Evolutionary conservation across 2,113 vertebrate species (phyloP).

Genomic region (Eublepharis macularius): DNA sequence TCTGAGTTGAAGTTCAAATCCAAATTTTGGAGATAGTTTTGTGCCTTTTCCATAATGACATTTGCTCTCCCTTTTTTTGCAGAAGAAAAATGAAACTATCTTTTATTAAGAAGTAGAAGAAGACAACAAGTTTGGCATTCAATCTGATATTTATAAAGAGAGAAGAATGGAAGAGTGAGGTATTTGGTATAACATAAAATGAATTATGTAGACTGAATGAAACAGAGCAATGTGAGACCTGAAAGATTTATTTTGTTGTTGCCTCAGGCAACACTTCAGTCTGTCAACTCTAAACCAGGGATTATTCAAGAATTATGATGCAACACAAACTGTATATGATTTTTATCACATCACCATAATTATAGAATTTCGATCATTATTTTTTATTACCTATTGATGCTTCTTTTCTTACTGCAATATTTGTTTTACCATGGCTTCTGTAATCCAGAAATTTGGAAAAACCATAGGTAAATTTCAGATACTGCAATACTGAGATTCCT

Average conservation of each 20-base stretch:
- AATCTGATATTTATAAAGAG: not conserved
- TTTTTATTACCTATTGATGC: not conserved
- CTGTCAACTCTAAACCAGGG: not conserved
- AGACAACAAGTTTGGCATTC: conserved; percentile 1
- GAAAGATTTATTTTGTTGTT: conserved; percentile 8
- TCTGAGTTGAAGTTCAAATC: not conserved
- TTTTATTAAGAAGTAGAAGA: not conserved
- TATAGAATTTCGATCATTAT: not conserved
- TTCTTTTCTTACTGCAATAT: not conserved
- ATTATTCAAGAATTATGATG: conserved; percentile 4
- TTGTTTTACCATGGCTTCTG: not conserved
- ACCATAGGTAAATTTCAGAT: not conserved
- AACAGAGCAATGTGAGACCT: not conserved
- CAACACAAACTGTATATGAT: not conserved
- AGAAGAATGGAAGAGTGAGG: not conserved
- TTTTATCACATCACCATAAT: not conserved
- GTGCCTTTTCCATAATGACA: not conserved
- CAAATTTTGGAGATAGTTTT: not conserved
- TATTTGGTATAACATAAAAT: not conserved
- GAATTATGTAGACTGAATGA: conserved; percentile 3
- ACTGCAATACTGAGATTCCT: not conserved
- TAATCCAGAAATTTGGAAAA: not conserved
- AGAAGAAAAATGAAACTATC: not conserved
- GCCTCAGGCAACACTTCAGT: not conserved
- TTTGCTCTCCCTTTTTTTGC: not conserved